Conservation (phyloP, 2,113 vertebrate genomes). For the Madoqua kirkii region DNA sequence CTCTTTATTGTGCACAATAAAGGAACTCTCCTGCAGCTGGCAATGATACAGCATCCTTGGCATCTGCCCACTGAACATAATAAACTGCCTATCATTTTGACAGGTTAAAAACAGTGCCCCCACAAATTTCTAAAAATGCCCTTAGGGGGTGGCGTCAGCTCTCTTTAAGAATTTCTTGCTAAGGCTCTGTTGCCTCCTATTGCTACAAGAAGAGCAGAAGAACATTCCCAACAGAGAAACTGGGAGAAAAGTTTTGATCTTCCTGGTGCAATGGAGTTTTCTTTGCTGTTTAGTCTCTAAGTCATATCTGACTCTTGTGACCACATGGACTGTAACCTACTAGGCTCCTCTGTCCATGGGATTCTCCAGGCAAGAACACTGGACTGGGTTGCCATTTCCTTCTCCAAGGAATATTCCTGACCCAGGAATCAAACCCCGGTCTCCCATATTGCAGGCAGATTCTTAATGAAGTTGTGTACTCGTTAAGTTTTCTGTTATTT, state of each 20-base stretch:
- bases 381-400: not conserved
- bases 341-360: not conserved
- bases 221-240: not conserved
- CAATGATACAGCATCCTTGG: not conserved
- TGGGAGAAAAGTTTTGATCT: not conserved
- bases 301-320: not conserved
- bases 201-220: not conserved
- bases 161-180: not conserved
- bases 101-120: not conserved
- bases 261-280: not conserved
- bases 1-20: not conserved
- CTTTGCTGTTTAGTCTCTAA: not conserved
- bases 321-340: not conserved
- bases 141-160: fast-evolving
- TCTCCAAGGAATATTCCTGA: not conserved
- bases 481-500: not conserved
- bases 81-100: not conserved
- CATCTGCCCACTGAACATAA: not conserved
- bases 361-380: not conserved
- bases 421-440: not conserved
- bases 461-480: not conserved
- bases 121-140: not conserved
- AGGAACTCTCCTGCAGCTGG: not conserved
- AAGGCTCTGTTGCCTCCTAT: not conserved
- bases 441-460: not conserved